Evolutionary conservation across 2,888 invertebrate species (phyloP).

Genomic region (Arge pagana): DNA sequence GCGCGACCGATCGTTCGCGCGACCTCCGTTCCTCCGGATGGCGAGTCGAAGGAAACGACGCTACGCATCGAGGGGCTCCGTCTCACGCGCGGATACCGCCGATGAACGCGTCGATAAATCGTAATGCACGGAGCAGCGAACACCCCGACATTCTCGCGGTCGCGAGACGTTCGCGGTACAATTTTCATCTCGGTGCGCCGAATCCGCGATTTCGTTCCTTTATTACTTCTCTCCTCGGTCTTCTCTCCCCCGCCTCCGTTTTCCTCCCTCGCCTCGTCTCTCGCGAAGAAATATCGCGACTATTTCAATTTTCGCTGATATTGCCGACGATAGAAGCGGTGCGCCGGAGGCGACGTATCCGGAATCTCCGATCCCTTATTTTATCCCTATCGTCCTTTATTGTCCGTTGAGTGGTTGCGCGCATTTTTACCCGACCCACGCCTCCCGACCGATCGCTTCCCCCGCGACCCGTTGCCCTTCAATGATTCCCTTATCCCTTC

Average conservation of each 20-base stretch:
- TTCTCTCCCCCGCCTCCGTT: conserved; percentile 23
- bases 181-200: neutral
- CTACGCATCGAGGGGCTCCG: conserved; percentile 6
- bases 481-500: no score
- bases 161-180: no score
- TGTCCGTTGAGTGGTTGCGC: conserved; percentile 5
- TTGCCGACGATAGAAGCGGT: conserved; percentile 48
- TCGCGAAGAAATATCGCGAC: conserved; percentile 49
- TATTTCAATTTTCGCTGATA: conserved; percentile 54
- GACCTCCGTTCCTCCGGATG: no score
- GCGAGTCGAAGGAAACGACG: no score
- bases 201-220: conserved; percentile 38
- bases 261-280: conserved; percentile 23
- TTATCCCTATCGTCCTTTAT: conserved; percentile 33
- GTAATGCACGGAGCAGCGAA: conserved; percentile 49
- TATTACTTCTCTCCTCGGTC: conserved; percentile 35
- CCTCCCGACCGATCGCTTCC: no score
- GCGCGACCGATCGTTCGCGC: no score
- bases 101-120: conserved; percentile 41
- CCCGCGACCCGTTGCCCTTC: no score
- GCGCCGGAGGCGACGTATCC: conserved; percentile 37
- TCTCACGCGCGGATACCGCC: neutral
- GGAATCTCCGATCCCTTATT: conserved; percentile 41
- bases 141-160: conserved; percentile 42
- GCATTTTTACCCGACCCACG: conserved; percentile 6